Evolutionary conservation across 2,797 vertebrate genomes (phyloP).

Genomic region (Salmo trutta): DNA sequence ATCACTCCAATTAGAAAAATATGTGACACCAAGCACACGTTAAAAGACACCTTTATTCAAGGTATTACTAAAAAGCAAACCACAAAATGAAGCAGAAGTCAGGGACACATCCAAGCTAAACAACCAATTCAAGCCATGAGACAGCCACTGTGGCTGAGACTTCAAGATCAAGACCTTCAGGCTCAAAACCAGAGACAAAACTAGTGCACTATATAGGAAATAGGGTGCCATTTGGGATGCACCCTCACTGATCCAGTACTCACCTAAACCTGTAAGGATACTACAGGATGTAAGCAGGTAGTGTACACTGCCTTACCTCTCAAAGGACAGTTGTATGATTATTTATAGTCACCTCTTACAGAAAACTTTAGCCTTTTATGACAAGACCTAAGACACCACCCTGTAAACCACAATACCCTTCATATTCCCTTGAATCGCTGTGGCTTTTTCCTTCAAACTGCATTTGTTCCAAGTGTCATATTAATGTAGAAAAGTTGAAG

Average conservation of each 20-base stretch:
- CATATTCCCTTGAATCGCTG: conserved; percentile 37
- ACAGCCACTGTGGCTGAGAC: background rate
- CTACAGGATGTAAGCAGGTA: conserved; percentile 15
- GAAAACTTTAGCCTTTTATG: conserved; percentile 51
- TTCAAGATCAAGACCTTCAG: background rate
- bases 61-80: no score
- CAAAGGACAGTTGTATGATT: conserved; percentile 27
- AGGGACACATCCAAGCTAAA: no score
- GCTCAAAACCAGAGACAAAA: no score
- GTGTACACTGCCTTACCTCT: conserved; percentile 15
- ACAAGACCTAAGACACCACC: conserved; percentile 34
- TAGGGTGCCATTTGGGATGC: background rate
- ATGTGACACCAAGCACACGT: background rate
- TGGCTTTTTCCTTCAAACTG: conserved; percentile 61
- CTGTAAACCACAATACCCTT: conserved; percentile 48
- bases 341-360: conserved; percentile 54
- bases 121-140: no score
- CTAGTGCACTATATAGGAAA: background rate
- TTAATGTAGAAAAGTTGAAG: conserved; percentile 75
- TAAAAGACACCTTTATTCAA: background rate
- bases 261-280: conserved; percentile 38
- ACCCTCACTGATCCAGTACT: background rate
- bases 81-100: no score
- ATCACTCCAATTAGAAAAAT: background rate
- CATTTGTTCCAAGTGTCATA: conserved; percentile 77